Base-by-base conservation (phyloP, 2,797 vertebrate species). In the Syngnathus rostellatus region DNA sequence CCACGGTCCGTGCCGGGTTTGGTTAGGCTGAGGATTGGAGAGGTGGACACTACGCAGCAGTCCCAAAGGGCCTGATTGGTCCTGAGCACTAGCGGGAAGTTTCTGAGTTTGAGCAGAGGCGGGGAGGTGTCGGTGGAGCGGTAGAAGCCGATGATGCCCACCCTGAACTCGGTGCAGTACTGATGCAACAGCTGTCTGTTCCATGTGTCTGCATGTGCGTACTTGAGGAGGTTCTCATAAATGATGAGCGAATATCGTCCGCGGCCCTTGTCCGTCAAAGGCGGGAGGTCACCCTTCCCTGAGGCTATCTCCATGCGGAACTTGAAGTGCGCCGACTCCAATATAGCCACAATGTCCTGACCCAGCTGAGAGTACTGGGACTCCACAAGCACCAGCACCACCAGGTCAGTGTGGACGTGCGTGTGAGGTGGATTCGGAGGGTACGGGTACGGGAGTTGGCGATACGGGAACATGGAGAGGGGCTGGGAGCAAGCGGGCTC, bases 341-440 rank as follows among this genome's bases (percentile, higher is more conserved):
- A 81, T 71, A 97, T 94, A 64, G 94, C 94, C 75, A 97, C 86
- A 63, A 99, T 95, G 68, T 99, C 96, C 87, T 97, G 96, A 41
- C 96, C 96, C 50, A 99, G 89, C 81, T 97, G 96, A 17, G 96
- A 98, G 75, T 99, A 99, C 71, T 98, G 96, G 66, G 95, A 98
- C 77, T 99, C 96, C 74, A 99, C 95, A 2, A 99, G 94, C 3
- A 99, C 91, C 65, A 99, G 91, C 23, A 95, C 89, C 0, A 89
- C 92, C 0, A 91, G 92, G 6, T 97, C 93, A 1, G 94, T 95
- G 76, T 91, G 92, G 3, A 82, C 67, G 37, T 84, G 80, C 9
- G 92, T 94, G 81, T 91, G 92, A 0, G 94, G 94, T 0, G 92
- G 92, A 79, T 94, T 92, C 0, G 95, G 93, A 0, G 93, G 94